Percentiles rank a stretch among this genome's conserved stretches.
phyloP scores from a whole-genome alignment of 2,888 invertebrate genomes.

The Tigriopus californicus region DNA sequence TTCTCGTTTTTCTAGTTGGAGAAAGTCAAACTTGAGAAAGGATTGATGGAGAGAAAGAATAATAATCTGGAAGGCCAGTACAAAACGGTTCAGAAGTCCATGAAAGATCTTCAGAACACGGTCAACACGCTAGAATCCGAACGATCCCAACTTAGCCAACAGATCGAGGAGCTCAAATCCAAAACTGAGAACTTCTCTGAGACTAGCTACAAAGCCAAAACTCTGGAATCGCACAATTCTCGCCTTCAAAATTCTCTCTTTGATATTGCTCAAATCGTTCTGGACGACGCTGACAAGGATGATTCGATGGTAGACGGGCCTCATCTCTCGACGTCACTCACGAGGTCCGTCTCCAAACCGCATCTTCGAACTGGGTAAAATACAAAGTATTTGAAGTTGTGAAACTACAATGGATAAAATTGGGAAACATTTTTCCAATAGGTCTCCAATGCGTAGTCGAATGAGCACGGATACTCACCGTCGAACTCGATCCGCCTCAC shows the following conservation, averaged over 20 bases:
- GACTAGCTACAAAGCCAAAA: background rate
- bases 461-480: background rate
- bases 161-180: background rate
- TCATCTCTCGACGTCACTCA: background rate
- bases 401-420: no score
- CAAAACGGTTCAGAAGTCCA: no score
- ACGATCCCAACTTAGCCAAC: background rate
- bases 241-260: background rate
- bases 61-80: no score
- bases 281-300: background rate
- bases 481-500: slow-evolving; percentile 1
- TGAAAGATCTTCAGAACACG: no score
- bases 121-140: background rate
- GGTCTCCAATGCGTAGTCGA: background rate
- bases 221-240: background rate
- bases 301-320: background rate
- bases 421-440: background rate
- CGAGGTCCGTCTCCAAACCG: background rate
- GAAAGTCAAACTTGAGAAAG: background rate
- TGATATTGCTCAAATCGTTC: background rate
- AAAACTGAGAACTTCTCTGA: background rate
- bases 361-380: background rate
- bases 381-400: background rate
- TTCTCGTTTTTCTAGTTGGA: background rate
- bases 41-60: no score